Base-by-base conservation (phyloP, 1,140 invertebrate genomes). In the Drosophila arawakana region DNA sequence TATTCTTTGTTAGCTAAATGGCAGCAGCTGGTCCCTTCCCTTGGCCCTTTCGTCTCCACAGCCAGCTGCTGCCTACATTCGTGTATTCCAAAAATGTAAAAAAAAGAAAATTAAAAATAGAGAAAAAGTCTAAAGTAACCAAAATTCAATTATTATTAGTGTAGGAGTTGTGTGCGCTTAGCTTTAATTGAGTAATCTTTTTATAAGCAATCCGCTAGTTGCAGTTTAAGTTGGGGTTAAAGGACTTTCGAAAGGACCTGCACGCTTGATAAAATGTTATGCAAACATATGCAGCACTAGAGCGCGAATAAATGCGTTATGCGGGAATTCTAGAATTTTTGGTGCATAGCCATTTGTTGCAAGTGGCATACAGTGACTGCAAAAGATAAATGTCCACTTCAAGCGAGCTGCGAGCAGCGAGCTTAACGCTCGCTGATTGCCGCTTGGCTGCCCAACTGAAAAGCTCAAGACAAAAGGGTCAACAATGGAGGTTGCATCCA, bases 361-460 rank as follows among this genome's bases (percentile, higher is more conserved):
- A 69, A 78, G 65, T 74, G 65, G 59, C 68, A 75, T 69, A 88
- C 84, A 84, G 80, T 84, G 84, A 72, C 80, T 89, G 84, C 84
- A 89, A 84, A 89, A 89, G 84, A 89, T 89, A 89, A 89, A 89
- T 86, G 84, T 73, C 84, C 84, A 89, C 84, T 89, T 89, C 25
- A 30, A 30, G 25, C 25, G 3, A 85, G 80, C 49, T 30, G 46
- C 34, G 13, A 4, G n/a, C 11, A 35, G 11, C 25, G 25, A 30
- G 39, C 39, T 43, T 11, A 11, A 7, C 54, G 54, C 54, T 39
- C 34, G n/a, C 4, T 10, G 37, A 37, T 86, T 78, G 72, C 68
- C 83, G 83, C 72, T 82, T 86, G 82, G 80, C 76, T 88, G 77
- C 73, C 41, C 76, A 67, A 89, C 73, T 80, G 84, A 70, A 89